Evolutionary conservation across 2,888 invertebrate genomes (phyloP).

Genomic region (Ochropleura plecta): DNA sequence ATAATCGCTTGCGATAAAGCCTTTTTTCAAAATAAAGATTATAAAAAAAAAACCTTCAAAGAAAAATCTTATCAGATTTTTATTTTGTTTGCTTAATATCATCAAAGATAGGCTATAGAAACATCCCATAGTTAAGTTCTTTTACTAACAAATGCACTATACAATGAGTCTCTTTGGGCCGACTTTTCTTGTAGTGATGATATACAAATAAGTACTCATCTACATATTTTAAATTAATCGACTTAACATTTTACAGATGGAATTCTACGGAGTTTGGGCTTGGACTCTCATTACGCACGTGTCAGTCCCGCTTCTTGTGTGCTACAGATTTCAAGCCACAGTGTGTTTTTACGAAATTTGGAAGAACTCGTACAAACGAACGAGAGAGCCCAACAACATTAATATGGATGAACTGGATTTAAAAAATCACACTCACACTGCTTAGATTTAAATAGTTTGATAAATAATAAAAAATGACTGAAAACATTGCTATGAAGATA

Average conservation of each 20-base stretch:
- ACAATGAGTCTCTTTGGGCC: neutral
- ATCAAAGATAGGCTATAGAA: neutral
- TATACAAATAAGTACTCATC: neutral
- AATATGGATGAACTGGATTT: slow-evolving; percentile 81
- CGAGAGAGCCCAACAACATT: slow-evolving; percentile 73
- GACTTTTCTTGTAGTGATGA: neutral
- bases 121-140: neutral
- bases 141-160: neutral
- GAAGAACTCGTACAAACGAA: slow-evolving; percentile 93
- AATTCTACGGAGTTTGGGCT: slow-evolving; percentile 93
- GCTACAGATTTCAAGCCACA: slow-evolving; percentile 94
- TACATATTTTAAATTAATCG: neutral
- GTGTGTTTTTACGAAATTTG: slow-evolving; percentile 94
- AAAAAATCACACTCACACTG: slow-evolving; percentile 80
- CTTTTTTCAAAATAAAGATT: no score
- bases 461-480: slow-evolving; percentile 38
- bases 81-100: neutral
- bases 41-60: neutral
- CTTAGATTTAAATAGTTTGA: slow-evolving; percentile 68
- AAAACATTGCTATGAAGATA: slow-evolving; percentile 9
- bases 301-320: slow-evolving; percentile 93
- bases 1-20: no score
- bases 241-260: slow-evolving; percentile 79
- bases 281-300: slow-evolving; percentile 94
- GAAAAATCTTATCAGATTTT: neutral